These are phyloP conservation scores for Phyllotreta cruciferae DNA, from an alignment of 2,888 invertebrate genomes.

Conservation along the genomic window DNA sequence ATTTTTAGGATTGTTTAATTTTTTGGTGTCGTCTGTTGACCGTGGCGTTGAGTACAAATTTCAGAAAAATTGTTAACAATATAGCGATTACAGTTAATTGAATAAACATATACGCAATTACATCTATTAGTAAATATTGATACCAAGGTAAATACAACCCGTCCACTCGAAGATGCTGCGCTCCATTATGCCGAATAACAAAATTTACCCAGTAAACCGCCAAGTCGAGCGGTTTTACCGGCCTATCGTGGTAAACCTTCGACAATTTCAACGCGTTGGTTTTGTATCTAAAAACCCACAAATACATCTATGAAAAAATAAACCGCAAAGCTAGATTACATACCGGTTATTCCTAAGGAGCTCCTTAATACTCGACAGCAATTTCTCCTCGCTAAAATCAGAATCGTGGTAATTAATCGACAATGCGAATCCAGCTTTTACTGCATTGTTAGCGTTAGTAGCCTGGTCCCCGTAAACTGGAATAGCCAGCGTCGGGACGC, in stretches of 20 bases:
- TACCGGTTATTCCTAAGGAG: constrained; percentile 17
- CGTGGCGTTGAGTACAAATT: no score
- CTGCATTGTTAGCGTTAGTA: constrained; percentile 35
- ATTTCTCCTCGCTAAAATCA: constrained; percentile 20
- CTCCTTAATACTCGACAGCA: constrained; percentile 6
- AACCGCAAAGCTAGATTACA: background rate
- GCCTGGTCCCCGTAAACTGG: constrained; percentile 46
- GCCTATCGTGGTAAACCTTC: constrained; percentile 64
- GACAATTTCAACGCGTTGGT: constrained; percentile 54
- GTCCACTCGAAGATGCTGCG: constrained; percentile 62
- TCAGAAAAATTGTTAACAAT: background rate
- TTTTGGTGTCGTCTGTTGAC: no score
- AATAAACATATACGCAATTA: constrained; percentile 56
- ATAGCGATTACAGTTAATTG: background rate
- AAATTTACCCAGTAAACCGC: constrained; percentile 73
- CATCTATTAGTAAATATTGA: constrained; percentile 64
- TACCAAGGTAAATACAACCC: constrained; percentile 65
- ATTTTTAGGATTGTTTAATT: no score
- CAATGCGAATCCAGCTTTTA: constrained; percentile 22
- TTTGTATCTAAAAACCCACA: constrained; percentile 15
- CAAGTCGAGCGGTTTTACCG: constrained; percentile 64
- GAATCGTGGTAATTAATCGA: constrained; percentile 19
- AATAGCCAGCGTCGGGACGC: constrained; percentile 42
- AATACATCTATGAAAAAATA: background rate
- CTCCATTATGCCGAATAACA: constrained; percentile 66